Conservation (phyloP, 2,797 vertebrate species). For the Ctenochaetus hawaiiensis region DNA sequence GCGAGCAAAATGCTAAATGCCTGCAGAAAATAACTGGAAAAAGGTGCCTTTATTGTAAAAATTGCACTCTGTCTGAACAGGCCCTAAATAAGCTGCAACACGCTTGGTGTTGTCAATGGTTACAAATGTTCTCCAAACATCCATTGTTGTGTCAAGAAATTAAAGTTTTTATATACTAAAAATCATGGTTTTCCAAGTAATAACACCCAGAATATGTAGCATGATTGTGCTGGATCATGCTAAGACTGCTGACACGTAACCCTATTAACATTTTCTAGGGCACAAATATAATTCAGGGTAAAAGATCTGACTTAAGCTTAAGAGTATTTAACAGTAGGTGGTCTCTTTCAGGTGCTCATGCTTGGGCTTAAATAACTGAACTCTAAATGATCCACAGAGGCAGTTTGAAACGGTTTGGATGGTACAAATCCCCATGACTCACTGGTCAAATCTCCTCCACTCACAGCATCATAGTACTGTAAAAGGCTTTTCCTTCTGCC, state of each 20-base stretch:
- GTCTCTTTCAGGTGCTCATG: slow-evolving; percentile 70
- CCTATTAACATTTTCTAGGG: neutral
- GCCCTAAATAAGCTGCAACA: no score
- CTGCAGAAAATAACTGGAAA: no score
- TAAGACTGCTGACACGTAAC: neutral
- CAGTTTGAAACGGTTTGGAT: slow-evolving; percentile 48
- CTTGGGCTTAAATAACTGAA: slow-evolving; percentile 44
- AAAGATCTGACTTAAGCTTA: slow-evolving; percentile 13
- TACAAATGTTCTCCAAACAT: neutral
- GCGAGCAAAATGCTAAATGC: no score
- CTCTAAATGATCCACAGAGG: slow-evolving; percentile 56
- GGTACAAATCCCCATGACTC: slow-evolving; percentile 62
- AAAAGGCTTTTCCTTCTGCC: slow-evolving; percentile 56
- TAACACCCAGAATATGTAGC: neutral
- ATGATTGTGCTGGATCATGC: neutral
- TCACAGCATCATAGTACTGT: slow-evolving; percentile 66
- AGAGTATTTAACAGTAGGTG: slow-evolving; percentile 46
- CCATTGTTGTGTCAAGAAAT: neutral
- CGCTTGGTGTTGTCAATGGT: no score
- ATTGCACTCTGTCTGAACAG: no score
- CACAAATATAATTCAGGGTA: slow-evolving; percentile 1
- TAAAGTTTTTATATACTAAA: no score
- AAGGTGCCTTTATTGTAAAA: no score
- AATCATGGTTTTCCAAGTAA: no score
- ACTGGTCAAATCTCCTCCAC: slow-evolving; percentile 48